Conservation (phyloP, 1,140 invertebrate genomes). For the Lordiphosa mommai region DNA sequence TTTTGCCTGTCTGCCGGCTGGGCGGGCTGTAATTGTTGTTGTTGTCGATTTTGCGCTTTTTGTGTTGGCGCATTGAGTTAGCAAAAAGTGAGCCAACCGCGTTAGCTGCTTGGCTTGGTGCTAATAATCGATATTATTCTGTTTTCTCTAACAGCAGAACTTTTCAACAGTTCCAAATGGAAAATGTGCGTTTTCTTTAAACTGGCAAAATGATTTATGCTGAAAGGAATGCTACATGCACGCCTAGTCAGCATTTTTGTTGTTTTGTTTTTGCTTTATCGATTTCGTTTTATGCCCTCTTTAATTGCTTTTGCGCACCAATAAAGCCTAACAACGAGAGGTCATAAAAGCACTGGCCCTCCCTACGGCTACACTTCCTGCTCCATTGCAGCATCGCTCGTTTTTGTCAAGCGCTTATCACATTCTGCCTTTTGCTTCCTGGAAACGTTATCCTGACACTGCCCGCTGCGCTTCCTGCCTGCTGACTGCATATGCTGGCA, state of each 20-base stretch:
- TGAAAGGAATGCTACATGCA: no score
- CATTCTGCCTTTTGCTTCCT: slow-evolving; percentile 70
- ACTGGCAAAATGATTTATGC: slow-evolving; percentile 1
- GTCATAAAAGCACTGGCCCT: slow-evolving; percentile 43
- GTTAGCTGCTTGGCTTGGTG: slow-evolving; percentile 25
- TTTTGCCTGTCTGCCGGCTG: slow-evolving; percentile 57
- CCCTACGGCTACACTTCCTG: slow-evolving; percentile 16
- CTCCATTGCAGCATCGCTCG: slow-evolving; percentile 22
- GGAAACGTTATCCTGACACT: slow-evolving; percentile 59
- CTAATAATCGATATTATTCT: slow-evolving; percentile 77
- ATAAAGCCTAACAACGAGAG: slow-evolving; percentile 53
- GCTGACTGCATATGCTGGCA: slow-evolving; percentile 56
- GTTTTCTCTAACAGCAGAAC: slow-evolving; percentile 60
- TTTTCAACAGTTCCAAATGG: slow-evolving; percentile 37
- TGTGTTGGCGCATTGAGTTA: slow-evolving; percentile 19
- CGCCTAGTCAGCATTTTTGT: slow-evolving; percentile 14
- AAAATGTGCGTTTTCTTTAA: no score
- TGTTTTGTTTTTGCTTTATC: slow-evolving; percentile 12
- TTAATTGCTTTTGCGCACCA: slow-evolving; percentile 55
- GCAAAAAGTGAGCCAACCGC: slow-evolving; percentile 14
- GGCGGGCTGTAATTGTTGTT: slow-evolving; percentile 32
- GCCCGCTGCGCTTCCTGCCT: slow-evolving; percentile 53
- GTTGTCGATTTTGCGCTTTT: slow-evolving; percentile 25
- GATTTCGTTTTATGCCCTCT: slow-evolving; percentile 36
- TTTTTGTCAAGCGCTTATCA: slow-evolving; percentile 50